Evolutionary conservation across 2,797 vertebrate genomes (phyloP), one percentile per base, ranked within the genome.

Genomic region (Acrossocheilus fasciatus): DNA sequence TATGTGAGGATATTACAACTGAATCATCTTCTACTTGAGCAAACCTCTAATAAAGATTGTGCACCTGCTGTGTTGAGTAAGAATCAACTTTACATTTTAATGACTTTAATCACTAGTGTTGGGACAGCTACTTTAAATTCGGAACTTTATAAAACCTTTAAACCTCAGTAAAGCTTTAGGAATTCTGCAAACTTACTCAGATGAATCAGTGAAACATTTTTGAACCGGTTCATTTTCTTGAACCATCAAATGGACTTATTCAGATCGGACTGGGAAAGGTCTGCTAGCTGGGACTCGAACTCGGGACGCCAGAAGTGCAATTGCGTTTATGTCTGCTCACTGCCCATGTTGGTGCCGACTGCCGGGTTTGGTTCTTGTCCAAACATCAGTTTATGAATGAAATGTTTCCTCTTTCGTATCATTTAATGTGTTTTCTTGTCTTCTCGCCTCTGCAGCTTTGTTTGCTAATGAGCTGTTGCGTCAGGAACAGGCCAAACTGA

Each of bases 401-500:
- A 45, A 64, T 47, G 12, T 30, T 75, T 36, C 14, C 12, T 78
- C 1, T 10, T 70, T 79, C 17, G 1, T 34, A 20, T n/a, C 18
- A 11, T 47, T 30, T 52, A 54, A 62, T 73, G 15, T 47, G n/a
- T 45, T n/a, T 50, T 15, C 39, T 30, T 36, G 4, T 47, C 57
- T 77, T 68, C 52, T 72, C 26, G 39, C 17, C 66, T 34, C 2
- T 89, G 88, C 86, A 97, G 98, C 96, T 91, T 95, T 98, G 92
- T 98, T 99, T 93, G 96, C 96, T 90, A 98, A 96, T 0, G 98
- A 99, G 94, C 96, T 99, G 91, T 94, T 98, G 90, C 92, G 96
- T 91, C 98, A 99, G 96, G 98, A 99, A 92, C 96, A 99, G 93
- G 97, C 97, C 91, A 97, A 98, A 91, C 95, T 99, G 81, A 99